Evolutionary conservation across 2,113 vertebrate genomes (phyloP).

Genomic region (Pelusios castaneus): DNA sequence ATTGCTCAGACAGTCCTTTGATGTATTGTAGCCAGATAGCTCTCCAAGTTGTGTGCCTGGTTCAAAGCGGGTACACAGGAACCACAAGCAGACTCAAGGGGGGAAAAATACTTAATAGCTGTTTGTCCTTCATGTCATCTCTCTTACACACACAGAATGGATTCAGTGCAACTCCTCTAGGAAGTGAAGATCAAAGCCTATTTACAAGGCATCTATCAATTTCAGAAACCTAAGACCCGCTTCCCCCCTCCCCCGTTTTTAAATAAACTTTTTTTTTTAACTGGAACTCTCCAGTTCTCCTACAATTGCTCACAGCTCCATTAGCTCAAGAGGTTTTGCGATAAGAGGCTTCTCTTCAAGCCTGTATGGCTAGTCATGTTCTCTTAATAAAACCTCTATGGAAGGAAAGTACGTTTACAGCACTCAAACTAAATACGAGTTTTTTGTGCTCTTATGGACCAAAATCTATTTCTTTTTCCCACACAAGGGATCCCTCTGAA

Average conservation of each 20-base stretch:
- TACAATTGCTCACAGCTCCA: not conserved
- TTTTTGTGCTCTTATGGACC: not conserved
- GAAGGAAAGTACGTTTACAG: not conserved
- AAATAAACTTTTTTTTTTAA: not conserved
- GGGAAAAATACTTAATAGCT: not conserved
- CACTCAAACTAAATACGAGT: not conserved
- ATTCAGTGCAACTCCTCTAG: not conserved
- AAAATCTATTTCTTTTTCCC: not conserved
- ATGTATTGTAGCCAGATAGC: too few species aligned
- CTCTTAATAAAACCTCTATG: not conserved
- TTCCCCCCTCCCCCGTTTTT: not conserved
- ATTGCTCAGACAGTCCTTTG: too few species aligned
- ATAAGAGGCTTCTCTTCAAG: not conserved
- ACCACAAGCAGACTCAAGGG: not conserved
- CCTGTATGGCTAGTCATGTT: not conserved
- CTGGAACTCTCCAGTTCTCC: not conserved
- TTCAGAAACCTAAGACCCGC: not conserved
- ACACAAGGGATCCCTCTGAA: not conserved
- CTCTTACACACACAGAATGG: not conserved
- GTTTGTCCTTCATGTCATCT: not conserved
- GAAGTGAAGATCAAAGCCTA: not conserved
- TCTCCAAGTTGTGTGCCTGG: too few species aligned
- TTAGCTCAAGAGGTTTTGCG: not conserved
- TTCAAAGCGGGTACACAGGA: not conserved
- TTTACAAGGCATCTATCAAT: not conserved